Percentiles rank a stretch among this genome's conserved stretches.
These are phyloP conservation scores for Ooceraea biroi DNA, from an alignment of 1,140 invertebrate genomes.

Conservation along the genomic window DNA sequence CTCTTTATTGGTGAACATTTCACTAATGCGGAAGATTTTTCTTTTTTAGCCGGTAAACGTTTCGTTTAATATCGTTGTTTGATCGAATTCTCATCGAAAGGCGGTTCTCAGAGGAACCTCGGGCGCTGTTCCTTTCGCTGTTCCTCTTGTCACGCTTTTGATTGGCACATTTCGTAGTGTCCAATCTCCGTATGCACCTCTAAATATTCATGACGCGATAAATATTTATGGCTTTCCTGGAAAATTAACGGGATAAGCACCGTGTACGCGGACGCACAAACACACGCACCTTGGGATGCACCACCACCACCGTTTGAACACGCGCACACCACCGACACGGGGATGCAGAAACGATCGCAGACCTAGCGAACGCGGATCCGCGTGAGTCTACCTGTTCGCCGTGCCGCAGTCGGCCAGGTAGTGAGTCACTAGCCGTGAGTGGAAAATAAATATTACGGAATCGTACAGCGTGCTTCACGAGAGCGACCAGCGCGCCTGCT, in stretches of 20 bases:
- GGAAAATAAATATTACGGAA: conserved; percentile 83
- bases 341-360: conserved; percentile 1
- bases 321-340: conserved; percentile 22
- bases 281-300: neutral
- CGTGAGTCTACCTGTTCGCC: conserved; percentile 67
- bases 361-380: conserved; percentile 19
- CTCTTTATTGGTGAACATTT: no score
- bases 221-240: neutral
- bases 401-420: conserved; percentile 74
- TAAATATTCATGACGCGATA: conserved; percentile 9
- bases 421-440: conserved; percentile 76
- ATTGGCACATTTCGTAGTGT: neutral
- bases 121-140: no score
- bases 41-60: neutral
- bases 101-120: no score
- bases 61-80: neutral
- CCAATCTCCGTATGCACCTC: no score
- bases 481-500: conserved; percentile 55
- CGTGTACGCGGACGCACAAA: neutral
- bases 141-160: neutral
- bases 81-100: no score
- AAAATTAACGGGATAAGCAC: neutral
- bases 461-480: conserved; percentile 69
- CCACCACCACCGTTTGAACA: neutral
- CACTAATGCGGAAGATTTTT: no score